phyloP scores from a whole-genome alignment of 2,797 vertebrate species.

The Trichosurus vulpecula region DNA sequence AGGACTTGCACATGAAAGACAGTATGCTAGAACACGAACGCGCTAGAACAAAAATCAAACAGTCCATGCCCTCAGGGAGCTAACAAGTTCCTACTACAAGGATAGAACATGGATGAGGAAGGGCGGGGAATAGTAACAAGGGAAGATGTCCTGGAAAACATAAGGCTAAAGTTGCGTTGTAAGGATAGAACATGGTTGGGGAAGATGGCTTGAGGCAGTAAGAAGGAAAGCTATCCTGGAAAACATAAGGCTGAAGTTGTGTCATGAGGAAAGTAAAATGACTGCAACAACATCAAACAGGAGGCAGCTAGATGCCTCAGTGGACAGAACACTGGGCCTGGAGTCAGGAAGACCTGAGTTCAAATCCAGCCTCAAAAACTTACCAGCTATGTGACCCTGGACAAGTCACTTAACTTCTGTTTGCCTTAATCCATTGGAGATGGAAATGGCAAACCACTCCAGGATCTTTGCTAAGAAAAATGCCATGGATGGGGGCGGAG shows the following conservation, averaged over 20 bases:
- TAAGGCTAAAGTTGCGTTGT: background rate
- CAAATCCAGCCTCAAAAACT: background rate
- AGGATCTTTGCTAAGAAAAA: background rate
- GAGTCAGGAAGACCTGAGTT: background rate
- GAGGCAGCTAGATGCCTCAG: background rate
- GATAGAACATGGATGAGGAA: background rate
- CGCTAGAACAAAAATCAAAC: background rate
- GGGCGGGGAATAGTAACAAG: background rate
- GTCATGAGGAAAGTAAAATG: background rate
- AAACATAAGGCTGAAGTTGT: background rate
- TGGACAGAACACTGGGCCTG: background rate
- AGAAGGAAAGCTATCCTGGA: background rate
- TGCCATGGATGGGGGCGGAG: no score
- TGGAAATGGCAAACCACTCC: background rate
- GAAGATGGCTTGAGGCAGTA: background rate
- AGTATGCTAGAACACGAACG: background rate
- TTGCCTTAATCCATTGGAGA: background rate
- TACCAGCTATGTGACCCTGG: background rate
- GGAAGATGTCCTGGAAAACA: background rate
- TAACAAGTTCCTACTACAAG: background rate
- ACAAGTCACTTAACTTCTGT: background rate
- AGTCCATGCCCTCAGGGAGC: background rate
- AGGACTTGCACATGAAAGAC: background rate
- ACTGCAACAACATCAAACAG: background rate
- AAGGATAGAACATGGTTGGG: background rate